phyloP scores from a whole-genome alignment of 2,888 invertebrate genomes.

The Drosophila melanosoma region DNA sequence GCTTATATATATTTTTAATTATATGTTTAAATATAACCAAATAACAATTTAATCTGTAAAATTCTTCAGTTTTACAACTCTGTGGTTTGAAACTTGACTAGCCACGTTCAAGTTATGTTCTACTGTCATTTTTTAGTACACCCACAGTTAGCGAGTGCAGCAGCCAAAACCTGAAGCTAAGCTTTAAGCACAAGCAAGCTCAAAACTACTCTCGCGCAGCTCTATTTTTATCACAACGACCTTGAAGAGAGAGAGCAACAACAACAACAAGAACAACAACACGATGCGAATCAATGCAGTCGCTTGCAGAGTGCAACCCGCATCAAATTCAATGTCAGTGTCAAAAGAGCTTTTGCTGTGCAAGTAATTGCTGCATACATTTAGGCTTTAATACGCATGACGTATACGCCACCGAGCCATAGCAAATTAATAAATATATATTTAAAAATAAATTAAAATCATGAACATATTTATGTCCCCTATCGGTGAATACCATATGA shows the following conservation, averaged over 20 bases:
- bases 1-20: not conserved
- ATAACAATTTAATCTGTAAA: not conserved
- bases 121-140: constrained; percentile 29
- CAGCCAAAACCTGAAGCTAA: not conserved
- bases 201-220: constrained; percentile 5
- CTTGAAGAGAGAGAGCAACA: constrained; percentile 53
- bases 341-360: constrained; percentile 49
- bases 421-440: constrained; percentile 15
- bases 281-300: constrained; percentile 63
- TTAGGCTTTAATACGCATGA: constrained; percentile 46
- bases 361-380: constrained; percentile 53
- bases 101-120: not conserved
- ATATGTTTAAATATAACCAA: too few species aligned
- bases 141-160: too few species aligned
- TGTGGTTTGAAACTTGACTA: constrained; percentile 9
- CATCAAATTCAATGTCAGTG: constrained; percentile 72
- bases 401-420: constrained; percentile 46
- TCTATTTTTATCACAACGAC: constrained; percentile 46
- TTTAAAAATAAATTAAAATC: constrained; percentile 35
- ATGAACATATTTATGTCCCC: constrained; percentile 3
- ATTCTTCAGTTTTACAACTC: not conserved
- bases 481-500: constrained; percentile 1
- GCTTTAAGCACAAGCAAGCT: constrained; percentile 37
- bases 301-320: constrained; percentile 27
- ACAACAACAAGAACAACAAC: constrained; percentile 21